Base-by-base conservation (phyloP, 92 coral and sea anemone genomes). In the Porites divaricata region DNA sequence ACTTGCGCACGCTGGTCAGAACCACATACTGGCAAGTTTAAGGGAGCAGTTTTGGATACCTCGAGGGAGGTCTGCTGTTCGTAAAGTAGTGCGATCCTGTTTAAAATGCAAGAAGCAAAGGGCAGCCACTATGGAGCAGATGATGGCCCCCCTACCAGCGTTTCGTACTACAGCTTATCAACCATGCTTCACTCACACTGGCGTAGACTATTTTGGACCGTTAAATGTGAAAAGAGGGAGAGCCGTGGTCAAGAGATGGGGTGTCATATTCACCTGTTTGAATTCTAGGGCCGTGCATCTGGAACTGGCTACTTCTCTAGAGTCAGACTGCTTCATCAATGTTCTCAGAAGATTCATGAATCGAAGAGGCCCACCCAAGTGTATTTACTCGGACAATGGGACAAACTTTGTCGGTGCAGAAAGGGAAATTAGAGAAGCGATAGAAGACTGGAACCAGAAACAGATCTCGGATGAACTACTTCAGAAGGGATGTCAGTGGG, bases 1-100 rank as follows among this genome's bases (percentile, higher is more conserved):
- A 22, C 76, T 83, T 26, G 94, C 81, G 23, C 94, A 90, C 48
- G 72, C 86, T 20, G 88, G 93, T 64, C 93, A 90, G 49, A 68
- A 81, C 21, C 89, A 87, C 28, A 71, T 90, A 11, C 78, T 87
- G 74, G 75, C 89, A 24, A 49, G 66, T n/a, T 23, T 88, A 16
- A 57, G 88, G 52, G 88, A 87, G 75, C 25, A 48, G 70, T 72
- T 80, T 65, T 87, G 86, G 90, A 77, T 62, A 64, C 84, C 83
- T 22, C 75, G 66, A 68, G 91, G 83, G 41, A 87, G 81, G 80
- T 79, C 91, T 50, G 77, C 54, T 22, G 88, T 81, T 24, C 56
- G 81, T 23, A 48, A 67, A 35, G 90, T 74, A 10, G 82, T 87
- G 61, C 81, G 87, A 52, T 63, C 91, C 12, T 88, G 90, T 69